Percentiles rank a stretch among this genome's conserved stretches.
Conservation (phyloP, 2,797 vertebrate genomes). For the Xiphophorus birchmanni region DNA sequence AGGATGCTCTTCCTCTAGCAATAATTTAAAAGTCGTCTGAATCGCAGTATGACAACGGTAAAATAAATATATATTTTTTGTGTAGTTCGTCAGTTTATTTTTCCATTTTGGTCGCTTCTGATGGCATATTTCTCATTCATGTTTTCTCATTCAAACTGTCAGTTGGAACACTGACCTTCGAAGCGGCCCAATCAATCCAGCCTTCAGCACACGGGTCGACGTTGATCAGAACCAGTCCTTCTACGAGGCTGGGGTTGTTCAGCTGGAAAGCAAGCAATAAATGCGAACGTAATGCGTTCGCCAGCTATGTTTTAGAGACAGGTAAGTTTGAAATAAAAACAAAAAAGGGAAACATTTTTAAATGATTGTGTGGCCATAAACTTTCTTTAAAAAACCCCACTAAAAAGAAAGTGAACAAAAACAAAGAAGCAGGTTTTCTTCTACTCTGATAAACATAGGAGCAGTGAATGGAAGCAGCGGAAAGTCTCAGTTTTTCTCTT, state of each 20-base stretch:
- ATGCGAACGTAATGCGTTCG: not conserved
- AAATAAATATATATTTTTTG: not conserved
- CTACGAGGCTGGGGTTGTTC: slow-evolving; percentile 88
- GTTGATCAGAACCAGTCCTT: slow-evolving; percentile 94
- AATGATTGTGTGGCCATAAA: not conserved
- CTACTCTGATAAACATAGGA: not conserved
- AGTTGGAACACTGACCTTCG: slow-evolving; percentile 83
- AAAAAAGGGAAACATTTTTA: not conserved
- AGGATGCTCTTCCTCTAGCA: not conserved
- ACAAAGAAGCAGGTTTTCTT: not conserved
- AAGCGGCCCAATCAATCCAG: slow-evolving; percentile 98
- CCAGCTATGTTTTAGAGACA: not conserved
- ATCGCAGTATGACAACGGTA: not conserved
- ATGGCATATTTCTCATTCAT: not conserved
- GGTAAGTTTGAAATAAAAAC: not conserved
- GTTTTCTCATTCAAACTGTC: not conserved
- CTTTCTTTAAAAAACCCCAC: not conserved
- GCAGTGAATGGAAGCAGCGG: not conserved
- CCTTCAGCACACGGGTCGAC: slow-evolving; percentile 96
- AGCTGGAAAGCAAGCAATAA: slow-evolving; percentile 78
- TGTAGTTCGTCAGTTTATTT: not conserved
- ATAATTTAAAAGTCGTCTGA: not conserved
- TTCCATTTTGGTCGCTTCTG: not conserved
- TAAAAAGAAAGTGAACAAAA: not conserved
- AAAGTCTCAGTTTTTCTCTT: not conserved